Conservation (phyloP, 2,797 vertebrate genomes). For the Muscicapa striata region DNA sequence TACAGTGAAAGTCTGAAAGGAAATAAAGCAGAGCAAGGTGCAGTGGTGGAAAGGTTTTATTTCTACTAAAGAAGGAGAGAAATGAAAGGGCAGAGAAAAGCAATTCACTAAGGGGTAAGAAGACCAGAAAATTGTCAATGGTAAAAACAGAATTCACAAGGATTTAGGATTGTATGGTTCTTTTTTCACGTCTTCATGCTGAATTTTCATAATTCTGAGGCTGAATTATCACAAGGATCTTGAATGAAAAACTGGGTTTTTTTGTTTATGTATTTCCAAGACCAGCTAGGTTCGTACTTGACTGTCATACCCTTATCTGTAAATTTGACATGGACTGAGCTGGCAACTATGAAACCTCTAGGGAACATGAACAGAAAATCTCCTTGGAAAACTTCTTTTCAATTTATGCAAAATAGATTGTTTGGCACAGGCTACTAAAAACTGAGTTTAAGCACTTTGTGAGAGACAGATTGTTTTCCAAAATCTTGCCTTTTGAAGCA, state of each 20-base stretch:
- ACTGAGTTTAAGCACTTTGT: slow-evolving; percentile 29
- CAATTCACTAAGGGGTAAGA: background rate
- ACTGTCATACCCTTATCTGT: background rate
- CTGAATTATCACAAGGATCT: background rate
- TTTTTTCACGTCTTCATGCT: background rate
- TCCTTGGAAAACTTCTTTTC: slow-evolving; percentile 12
- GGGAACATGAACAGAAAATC: background rate
- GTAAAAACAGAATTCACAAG: background rate
- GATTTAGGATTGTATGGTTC: background rate
- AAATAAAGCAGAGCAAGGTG: background rate
- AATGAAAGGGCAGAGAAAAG: background rate
- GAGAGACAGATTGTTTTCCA: slow-evolving; percentile 53
- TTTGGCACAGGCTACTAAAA: slow-evolving; percentile 34
- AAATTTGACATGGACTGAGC: background rate
- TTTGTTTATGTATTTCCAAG: background rate
- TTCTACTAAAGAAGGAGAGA: background rate
- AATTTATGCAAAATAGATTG: slow-evolving; percentile 42
- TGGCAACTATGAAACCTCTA: background rate
- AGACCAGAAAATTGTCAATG: background rate
- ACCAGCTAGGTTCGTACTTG: background rate
- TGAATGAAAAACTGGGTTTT: background rate
- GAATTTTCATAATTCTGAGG: background rate
- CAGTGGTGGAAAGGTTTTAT: background rate
- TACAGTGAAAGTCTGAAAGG: background rate
- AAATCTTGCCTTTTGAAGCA: slow-evolving; percentile 54